Conservation (phyloP, 2,113 vertebrate genomes). For the Indicator indicator region DNA sequence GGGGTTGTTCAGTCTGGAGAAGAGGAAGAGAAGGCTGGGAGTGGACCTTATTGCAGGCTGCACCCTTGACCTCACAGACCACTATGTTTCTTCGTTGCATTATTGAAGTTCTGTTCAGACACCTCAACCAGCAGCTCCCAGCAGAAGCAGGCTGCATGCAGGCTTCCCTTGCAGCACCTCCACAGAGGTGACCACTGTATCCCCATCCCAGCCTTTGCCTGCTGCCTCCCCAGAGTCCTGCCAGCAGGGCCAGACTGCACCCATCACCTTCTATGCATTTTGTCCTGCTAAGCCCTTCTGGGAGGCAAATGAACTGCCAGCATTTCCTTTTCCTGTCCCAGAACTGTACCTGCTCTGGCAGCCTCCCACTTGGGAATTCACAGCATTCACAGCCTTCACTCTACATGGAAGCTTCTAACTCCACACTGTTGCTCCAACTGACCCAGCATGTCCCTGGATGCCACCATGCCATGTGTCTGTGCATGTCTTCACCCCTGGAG, state of each 20-base stretch:
- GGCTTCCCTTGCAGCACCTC: background rate
- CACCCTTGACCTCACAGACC: accelerated
- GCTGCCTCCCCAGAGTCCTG: background rate
- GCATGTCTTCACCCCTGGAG: background rate
- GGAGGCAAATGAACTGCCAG: background rate
- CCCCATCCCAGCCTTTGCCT: too few relatives aligned
- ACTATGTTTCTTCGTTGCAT: background rate
- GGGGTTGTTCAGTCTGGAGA: too few relatives aligned
- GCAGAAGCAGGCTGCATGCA: background rate
- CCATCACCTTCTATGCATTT: background rate
- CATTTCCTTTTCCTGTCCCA: background rate
- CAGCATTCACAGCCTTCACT: background rate
- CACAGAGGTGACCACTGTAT: too few relatives aligned
- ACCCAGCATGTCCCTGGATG: accelerated
- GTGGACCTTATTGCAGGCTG: background rate
- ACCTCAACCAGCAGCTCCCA: background rate
- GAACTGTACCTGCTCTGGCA: background rate
- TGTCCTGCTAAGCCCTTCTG: accelerated
- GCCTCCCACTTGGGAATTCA: background rate
- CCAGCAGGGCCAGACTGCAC: background rate
- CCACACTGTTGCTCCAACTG: background rate
- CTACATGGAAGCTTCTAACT: background rate
- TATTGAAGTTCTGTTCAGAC: background rate
- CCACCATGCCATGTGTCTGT: background rate
- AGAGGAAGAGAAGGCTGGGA: too few relatives aligned